Conservation (phyloP, 1,140 invertebrate species). For the Asobara japonica region DNA sequence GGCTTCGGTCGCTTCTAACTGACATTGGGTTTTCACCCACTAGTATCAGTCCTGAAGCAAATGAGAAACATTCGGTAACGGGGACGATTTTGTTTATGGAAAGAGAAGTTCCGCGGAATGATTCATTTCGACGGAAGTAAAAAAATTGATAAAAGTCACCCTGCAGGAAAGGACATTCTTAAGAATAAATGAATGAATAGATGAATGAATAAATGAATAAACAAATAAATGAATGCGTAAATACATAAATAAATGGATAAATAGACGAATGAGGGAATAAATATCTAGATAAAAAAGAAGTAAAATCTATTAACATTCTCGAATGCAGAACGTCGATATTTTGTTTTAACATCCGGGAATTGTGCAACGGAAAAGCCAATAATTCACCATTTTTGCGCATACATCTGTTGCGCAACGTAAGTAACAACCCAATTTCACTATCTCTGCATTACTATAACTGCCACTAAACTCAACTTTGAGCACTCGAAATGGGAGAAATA, state of each 20-base stretch:
- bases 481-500: background rate
- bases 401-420: constrained; percentile 7
- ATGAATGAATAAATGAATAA: too few species aligned
- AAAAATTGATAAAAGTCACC: too few species aligned
- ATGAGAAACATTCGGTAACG: background rate
- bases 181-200: too few species aligned
- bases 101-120: background rate
- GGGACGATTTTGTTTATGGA: background rate
- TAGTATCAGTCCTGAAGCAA: background rate
- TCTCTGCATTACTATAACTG: background rate
- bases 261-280: too few species aligned
- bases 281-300: too few species aligned
- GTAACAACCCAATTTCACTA: constrained; percentile 3
- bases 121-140: background rate
- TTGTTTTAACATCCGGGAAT: too few species aligned
- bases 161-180: too few species aligned
- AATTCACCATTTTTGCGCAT: background rate
- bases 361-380: background rate
- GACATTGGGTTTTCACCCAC: background rate
- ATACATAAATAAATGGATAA: too few species aligned
- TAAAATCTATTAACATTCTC: too few species aligned
- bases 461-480: background rate
- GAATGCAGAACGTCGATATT: too few species aligned
- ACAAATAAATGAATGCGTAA: too few species aligned
- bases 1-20: constrained; percentile 42